A percentile compares a stretch with the other conserved stretches of the same genome.
Conservation (phyloP, 1,140 invertebrate species). For the Manduca sexta region DNA sequence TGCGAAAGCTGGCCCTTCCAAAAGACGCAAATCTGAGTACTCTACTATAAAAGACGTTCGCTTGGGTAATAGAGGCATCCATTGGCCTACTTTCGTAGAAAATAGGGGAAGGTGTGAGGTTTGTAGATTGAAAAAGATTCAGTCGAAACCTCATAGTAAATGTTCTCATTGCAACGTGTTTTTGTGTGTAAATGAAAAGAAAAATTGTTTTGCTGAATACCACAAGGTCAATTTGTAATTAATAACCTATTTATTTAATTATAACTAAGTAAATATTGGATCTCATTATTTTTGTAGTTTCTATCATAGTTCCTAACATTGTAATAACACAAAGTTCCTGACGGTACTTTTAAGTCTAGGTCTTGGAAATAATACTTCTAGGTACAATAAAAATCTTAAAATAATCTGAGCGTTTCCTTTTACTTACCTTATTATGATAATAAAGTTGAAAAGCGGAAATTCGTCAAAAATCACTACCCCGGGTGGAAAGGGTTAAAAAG, state of each 20-base stretch:
- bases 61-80: constrained; percentile 41
- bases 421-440: no score
- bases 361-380: constrained; percentile 30
- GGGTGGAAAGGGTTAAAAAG: no score
- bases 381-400: constrained; percentile 28
- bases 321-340: constrained; percentile 28
- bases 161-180: constrained; percentile 44
- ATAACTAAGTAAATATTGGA: no score
- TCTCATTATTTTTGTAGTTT: constrained; percentile 30
- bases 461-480: no score
- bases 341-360: constrained; percentile 32
- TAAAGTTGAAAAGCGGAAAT: no score
- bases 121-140: constrained; percentile 39
- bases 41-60: constrained; percentile 40
- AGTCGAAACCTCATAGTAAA: constrained; percentile 43
- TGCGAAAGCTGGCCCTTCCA: constrained; percentile 25
- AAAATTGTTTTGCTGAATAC: constrained; percentile 46
- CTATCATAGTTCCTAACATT: constrained; percentile 30
- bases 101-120: constrained; percentile 46
- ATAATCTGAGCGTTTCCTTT: background rate
- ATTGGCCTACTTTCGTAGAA: constrained; percentile 40
- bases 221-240: constrained; percentile 31
- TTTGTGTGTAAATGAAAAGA: constrained; percentile 45
- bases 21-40: constrained; percentile 32
- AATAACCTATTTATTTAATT: constrained; percentile 26